These are phyloP conservation scores for Daphoenositta chrysoptera DNA, from an alignment of 2,113 vertebrate species.

Conservation along the genomic window DNA sequence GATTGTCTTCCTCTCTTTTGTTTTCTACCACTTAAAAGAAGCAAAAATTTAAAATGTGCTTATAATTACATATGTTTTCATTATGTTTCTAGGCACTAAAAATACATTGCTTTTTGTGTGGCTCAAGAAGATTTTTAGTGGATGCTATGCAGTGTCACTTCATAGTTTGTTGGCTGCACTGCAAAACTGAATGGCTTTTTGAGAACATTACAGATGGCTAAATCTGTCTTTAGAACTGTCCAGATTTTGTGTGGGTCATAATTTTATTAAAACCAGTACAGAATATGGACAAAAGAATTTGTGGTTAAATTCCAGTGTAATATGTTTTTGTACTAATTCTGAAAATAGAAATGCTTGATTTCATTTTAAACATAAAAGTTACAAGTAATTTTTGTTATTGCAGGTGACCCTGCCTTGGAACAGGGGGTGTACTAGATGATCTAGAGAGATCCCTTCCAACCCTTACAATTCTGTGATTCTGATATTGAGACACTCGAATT, in stretches of 20 bases:
- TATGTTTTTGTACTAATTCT: neutral
- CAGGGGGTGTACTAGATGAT: neutral
- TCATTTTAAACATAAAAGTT: neutral
- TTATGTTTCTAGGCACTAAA: constrained; percentile 15
- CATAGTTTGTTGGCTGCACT: neutral
- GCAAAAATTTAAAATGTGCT: neutral
- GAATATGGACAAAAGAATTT: neutral
- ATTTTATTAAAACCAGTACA: neutral
- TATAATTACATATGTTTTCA: neutral
- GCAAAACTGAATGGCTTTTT: neutral
- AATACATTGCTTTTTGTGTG: constrained; percentile 7
- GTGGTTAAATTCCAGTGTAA: neutral
- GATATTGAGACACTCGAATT: neutral
- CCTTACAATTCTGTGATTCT: neutral
- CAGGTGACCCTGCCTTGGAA: neutral
- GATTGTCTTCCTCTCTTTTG: neutral
- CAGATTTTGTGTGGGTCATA: neutral
- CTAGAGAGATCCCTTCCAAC: neutral
- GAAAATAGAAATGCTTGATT: neutral
- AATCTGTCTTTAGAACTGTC: neutral
- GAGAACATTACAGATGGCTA: neutral
- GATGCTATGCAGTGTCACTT: neutral
- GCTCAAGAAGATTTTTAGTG: neutral
- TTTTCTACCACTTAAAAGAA: neutral
- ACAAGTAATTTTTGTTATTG: neutral